Base-by-base conservation (phyloP, 2,113 vertebrate species). In the Salminus brasiliensis region DNA sequence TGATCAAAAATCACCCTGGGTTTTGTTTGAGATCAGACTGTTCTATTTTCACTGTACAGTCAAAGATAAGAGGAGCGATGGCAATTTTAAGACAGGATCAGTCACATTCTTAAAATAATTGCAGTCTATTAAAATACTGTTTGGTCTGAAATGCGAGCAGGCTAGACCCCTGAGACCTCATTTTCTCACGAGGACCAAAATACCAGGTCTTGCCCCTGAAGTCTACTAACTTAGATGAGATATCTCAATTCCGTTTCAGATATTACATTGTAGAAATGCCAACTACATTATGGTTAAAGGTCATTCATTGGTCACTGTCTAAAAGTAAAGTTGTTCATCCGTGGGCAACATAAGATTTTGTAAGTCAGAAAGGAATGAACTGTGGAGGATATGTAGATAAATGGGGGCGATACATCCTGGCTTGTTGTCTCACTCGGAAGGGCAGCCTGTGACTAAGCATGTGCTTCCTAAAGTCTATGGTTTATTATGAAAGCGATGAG, bases 1-100 rank as follows among this genome's bases (percentile, higher is more conserved):
- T 66, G 47, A 52, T 63, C 25, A 43, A 34, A 73, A 13, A 75
- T 32, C 41, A 25, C n/a, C 27, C 57, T 16, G 6, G 10, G 27
- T 36, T 55, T 29, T 52, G 25, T 21, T 3, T 47, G 0, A 62
- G 8, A 36, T 34, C 43, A 49, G 45, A 10, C 21, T 41, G n/a
- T 53, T 36, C 53, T 21, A 29, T 30, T 45, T 57, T 41, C 71
- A 57, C 52, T 59, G 29, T 53, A 12, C 32, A 4, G 43, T 16
- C 9, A 36, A 23, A 39, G 15, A 21, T 30, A 13, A 74, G 21
- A 18, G 5, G 34, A 73, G 25, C 45, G 16, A 0, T 55, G 52
- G 10, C 2, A n/a, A 47, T 66, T 39, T 66, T 39, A 39, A 34
- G 34, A 66, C 62, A 66, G 34, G 62, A 66, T 43, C 72, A n/a